Base-by-base conservation (phyloP, 2,113 vertebrate genomes). In the Syngnathus floridae region DNA sequence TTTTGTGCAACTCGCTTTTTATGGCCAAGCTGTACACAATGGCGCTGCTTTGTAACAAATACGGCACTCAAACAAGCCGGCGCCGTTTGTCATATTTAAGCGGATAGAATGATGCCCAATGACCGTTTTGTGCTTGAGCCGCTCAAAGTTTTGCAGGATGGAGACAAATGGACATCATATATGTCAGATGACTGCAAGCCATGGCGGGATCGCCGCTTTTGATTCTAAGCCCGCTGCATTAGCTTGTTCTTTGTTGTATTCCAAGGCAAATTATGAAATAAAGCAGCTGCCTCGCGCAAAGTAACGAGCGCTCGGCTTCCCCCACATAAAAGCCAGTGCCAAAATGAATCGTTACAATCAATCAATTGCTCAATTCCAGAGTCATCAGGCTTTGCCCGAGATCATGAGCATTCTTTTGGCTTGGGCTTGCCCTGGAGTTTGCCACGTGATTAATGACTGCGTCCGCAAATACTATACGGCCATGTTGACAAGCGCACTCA, bases 321-420 rank as follows among this genome's bases (percentile, higher is more conserved):
- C 64, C 61, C 78, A 73, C 69, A 79, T 81, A 82, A 84, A 87
- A 70, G 80, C 70, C 35, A 68, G 71, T 66, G 60, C 69, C 71
- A 82, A 87, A 88, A 88, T 84, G 78, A 86, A 84, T 88, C 76
- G 84, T 83, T 83, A 75, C 73, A 86, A 84, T 87, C 80, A 86
- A 83, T 88, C 86, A 86, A 59, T 74, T 74, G 85, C 80, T 88
- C 86, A 84, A 82, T 88, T 86, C 82, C 84, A 77, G 71, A 83
- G 88, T 80, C 80, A 87, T 87, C 81, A 80, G 81, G 82, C 88
- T 74, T 79, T 81, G 75, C 77, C 81, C 74, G 78, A 74, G 81
- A 82, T 83, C 83, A 82, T 85, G 86, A 85, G 82, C 79, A 67
- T 85, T 82, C 78, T 83, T 78, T 84, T 62, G 67, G 69, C 79